Evolutionary conservation across 2,113 vertebrate species (phyloP), one percentile per base, ranked within the genome.

Genomic region (Orycteropus afer): DNA sequence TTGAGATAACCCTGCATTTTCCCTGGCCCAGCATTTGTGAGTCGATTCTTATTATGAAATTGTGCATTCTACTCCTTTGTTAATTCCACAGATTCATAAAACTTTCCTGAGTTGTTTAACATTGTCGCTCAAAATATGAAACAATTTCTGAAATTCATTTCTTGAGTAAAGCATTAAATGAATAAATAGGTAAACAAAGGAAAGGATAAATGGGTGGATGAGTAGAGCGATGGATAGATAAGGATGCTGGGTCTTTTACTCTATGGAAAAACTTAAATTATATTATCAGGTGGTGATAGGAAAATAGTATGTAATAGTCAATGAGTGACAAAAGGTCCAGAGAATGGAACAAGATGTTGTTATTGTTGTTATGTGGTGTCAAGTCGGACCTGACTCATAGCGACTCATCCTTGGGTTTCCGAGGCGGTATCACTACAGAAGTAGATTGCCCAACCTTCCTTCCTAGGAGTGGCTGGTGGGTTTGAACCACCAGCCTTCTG

Each of bases 251-350:
- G 4, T 18, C 45, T 34, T 13, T 10, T 7, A 7, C 9, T 25
- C 45, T 55, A 18, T 7, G 5, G 15, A 34, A 3, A 88, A 91
- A 34, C 3, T 4, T 51, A 27, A 1, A 7, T 61, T 20, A 1
- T 1, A 2, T 3, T 7, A 4, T 0, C 34, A 0, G 25, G 34
- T 49, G 14, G 5, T 27, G 8, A 25, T 61, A 29, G 27, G 27
- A 61, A 8, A 40, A 25, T 0, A 0, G 34, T 12, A 13, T 0
- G 5, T 0, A 0, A 1, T 22, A 37, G 1, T 3, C 32, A 2
- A 1, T 2, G 11, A 27, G 2, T 2, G 1, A 37, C 1, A 12
- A 29, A 20, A 49, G 65, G 14, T 8, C 34, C 18, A n/a, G 73
- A 45, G 34, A 27, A 2, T 14, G 29, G 4, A 61, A 12, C 10